Base-by-base conservation (phyloP, 2,113 vertebrate genomes). In the Tetraodon nigroviridis region DNA sequence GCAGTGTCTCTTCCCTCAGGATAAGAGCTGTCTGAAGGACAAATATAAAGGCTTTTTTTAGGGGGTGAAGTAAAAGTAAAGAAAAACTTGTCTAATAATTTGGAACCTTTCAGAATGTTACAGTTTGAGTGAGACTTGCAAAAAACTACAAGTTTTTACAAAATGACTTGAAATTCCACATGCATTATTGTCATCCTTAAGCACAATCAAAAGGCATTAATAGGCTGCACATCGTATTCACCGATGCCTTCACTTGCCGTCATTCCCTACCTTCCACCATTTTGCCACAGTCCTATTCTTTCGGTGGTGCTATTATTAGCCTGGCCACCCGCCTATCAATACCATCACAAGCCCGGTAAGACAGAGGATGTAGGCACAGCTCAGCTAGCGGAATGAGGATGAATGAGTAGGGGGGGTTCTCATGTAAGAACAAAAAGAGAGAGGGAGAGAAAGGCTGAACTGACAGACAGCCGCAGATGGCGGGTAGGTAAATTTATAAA, bases 291-390 rank as follows among this genome's bases (percentile, higher is more conserved):
- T 65, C 79, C 78, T 76, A 86, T 87, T 86, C 77, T 84, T 80
- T 78, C 72, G 55, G 60, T 52, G 60, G n/a, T 51, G 75, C 82
- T 87, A 87, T 79, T 85, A 84, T 83, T 87, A 87, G 80, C 69
- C 20, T n/a, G 14, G 64, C 73, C 81, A 78, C 69, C 79, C 54
- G 58, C 79, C 84, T 75, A 82, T 88, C 86, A 80, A 82, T 84
- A 82, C 84, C 86, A 79, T 84, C 77, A 87, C 77, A 73, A 84
- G 82, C 78, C 79, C 61, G 37, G 60, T 64, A 80, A 82, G 71
- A 72, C 76, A 67, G 64, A 79, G 69, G 71, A 78, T 60, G 82
- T 74, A 67, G 82, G 84, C 58, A 79, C 64, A 67, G 60, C 44
- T 15, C 62, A 79, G 77, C 58, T 67, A 64, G 47, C 16, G 22